Evolutionary conservation across 2,888 invertebrate genomes (phyloP), one percentile per base, ranked within the genome.

Genomic region (Campaea margaritaria): DNA sequence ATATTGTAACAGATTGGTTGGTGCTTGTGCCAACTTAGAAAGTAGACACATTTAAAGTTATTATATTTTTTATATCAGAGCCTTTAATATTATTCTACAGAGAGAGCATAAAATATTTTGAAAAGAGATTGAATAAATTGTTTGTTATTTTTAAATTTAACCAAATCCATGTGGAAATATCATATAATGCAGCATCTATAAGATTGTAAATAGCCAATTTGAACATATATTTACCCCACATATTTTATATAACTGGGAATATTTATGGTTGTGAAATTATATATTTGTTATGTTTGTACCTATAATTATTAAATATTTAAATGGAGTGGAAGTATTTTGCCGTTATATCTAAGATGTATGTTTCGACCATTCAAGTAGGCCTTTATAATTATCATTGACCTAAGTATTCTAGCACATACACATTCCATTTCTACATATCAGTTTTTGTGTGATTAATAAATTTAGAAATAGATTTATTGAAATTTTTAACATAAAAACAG

Each of bases 391-490:
- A 7, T 0, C 11, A 42, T 11, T 45, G 46, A 38, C 12, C 2
- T 36, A 46, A 44, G 36, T 51, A 46, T 56, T 62, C 39, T 41
- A 51, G 39, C 14, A 14, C 47, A 15, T 16, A n/a, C 27, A 55
- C 49, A 51, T 58, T 50, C 49, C 38, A 49, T 50, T 53, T 16
- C 43, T 57, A 53, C 58, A 62, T 62, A 65, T 61, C 61, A 59
- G 10, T 51, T 49, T 41, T 31, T 12, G 5, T 15, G n/a, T 15
- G 57, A 66, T 45, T 57, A 50, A 34, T 64, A n/a, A n/a, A 56
- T 64, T 55, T 65, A 61, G 65, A 50, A 62, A 67, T 56, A 59
- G 48, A 49, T 21, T 51, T 52, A 58, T 48, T 16, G 60, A 47
- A 54, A 58, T 11, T 41, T 21, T 21, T 21, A 21, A 21, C 5